phyloP scores from a whole-genome alignment of 2,113 vertebrate genomes.

The Sorex araneus region DNA sequence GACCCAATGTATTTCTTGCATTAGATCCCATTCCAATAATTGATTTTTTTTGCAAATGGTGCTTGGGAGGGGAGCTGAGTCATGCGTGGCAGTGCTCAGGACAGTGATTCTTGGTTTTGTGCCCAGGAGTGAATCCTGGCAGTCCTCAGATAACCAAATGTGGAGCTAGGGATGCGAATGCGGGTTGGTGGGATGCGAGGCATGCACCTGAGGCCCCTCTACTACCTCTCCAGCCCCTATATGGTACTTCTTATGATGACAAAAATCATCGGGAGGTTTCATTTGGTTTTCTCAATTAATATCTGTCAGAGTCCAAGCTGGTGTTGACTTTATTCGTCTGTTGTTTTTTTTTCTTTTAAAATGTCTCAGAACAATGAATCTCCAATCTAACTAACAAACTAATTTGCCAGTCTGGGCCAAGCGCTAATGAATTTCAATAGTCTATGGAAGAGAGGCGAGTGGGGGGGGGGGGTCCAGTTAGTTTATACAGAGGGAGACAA shows the following conservation, averaged over 20 bases:
- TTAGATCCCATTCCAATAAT: not conserved
- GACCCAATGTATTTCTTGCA: not conserved
- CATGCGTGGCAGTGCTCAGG: too few species aligned
- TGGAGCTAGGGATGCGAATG: too few species aligned
- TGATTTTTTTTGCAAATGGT: not conserved
- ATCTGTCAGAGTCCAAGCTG: slow-evolving; percentile 52
- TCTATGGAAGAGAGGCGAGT: not conserved
- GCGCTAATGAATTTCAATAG: slow-evolving; percentile 43
- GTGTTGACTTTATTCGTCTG: not conserved
- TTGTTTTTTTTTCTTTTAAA: slow-evolving; percentile 51
- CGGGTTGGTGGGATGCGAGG: too few species aligned
- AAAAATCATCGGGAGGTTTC: slow-evolving; percentile 44
- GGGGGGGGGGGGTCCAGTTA: not conserved
- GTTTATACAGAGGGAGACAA: not conserved
- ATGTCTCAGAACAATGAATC: slow-evolving; percentile 29
- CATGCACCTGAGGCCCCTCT: too few species aligned
- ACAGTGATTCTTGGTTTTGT: too few species aligned
- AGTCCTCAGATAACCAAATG: too few species aligned
- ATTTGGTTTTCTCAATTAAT: slow-evolving; percentile 51
- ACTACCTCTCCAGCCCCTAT: not conserved
- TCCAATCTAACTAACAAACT: slow-evolving; percentile 9
- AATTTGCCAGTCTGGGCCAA: slow-evolving; percentile 44
- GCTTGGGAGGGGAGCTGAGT: not conserved
- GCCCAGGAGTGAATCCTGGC: too few species aligned
- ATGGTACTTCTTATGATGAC: slow-evolving; percentile 22